phyloP scores from a whole-genome alignment of 1,140 invertebrate species.

The Drosophila nigromelanica region DNA sequence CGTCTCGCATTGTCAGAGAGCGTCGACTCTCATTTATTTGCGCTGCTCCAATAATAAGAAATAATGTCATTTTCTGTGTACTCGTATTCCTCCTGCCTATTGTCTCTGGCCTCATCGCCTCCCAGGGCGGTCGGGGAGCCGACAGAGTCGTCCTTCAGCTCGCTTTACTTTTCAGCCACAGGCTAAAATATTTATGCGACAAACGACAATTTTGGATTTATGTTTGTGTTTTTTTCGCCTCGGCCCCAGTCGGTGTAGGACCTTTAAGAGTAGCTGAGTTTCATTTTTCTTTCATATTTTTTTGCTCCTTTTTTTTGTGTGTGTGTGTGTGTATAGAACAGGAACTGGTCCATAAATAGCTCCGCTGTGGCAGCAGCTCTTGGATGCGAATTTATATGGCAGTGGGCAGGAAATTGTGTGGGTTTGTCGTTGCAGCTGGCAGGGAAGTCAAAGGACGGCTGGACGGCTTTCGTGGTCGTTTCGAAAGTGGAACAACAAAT shows the following conservation, averaged over 20 bases:
- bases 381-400: conserved; percentile 72
- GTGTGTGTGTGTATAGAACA: conserved; percentile 44
- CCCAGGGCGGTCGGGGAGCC: no score
- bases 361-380: conserved; percentile 55
- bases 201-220: conserved; percentile 82
- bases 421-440: conserved; percentile 8
- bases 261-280: conserved; percentile 63
- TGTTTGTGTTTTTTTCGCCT: conserved; percentile 41
- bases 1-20: conserved; percentile 7
- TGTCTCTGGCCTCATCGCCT: conserved; percentile 48
- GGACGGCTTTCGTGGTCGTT: conserved; percentile 12
- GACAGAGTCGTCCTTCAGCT: conserved; percentile 21
- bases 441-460: neutral
- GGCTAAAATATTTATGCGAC: conserved; percentile 81
- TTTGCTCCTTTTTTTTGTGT: conserved; percentile 8
- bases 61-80: conserved; percentile 67
- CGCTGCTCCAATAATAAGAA: conserved; percentile 79
- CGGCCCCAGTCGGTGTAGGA: conserved; percentile 28
- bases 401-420: conserved; percentile 69
- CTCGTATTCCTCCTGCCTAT: conserved; percentile 54
- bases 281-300: conserved; percentile 44
- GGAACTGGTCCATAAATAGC: conserved; percentile 79
- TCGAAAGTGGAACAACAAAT: conserved; percentile 58
- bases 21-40: conserved; percentile 71
- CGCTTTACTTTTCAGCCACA: conserved; percentile 44